Evolutionary conservation across 2,888 invertebrate species (phyloP), one percentile per base, ranked within the genome.

Genomic region (Drosophila mayaguana): DNA sequence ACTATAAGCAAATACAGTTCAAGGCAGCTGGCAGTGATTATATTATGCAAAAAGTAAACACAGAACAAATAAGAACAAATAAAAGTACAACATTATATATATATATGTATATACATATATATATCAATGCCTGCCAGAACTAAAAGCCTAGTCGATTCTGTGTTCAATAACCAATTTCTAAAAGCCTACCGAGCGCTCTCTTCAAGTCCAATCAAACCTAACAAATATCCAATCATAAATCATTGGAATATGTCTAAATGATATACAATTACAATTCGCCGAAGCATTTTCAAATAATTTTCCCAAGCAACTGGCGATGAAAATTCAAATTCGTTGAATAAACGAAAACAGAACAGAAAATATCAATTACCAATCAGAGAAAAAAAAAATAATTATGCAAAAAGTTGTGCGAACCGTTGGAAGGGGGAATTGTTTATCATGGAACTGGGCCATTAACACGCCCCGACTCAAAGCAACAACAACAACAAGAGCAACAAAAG

Each of bases 381-480:
- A 36, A 36, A 14, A 16, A 18, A 50, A 22, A 28, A 32, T 6
- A 32, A 18, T 28, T 54, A 14, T 46, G 62, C 66, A 67, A 56
- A 81, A 82, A 72, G 63, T 73, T 79, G 56, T 56, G 28, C 16
- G 16, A 43, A 14, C 28, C 16, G 70, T 2, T 6, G 28, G 28
- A 2, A 8, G 28, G 50, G 53, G 43, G 56, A 82, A 83, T 82
- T 83, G 85, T 85, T 88, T 83, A 83, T 69, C 71, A 82, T 83
- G 85, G 63, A 88, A 85, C 65, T 88, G 78, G 88, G 88, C 78
- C 78, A 78, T 78, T 79, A 79, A 78, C 78, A 75, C 71, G 56
- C 66, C 62, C 57, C 51, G 51, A 55, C 61, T 43, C 48, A 32
- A 34, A 48, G 16, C 53, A 25, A 43, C 34, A 22, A n/a, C 51